Evolutionary conservation across 2,797 vertebrate species (phyloP), one percentile per base, ranked within the genome.

Genomic region (Micropoecilia bifurca): DNA sequence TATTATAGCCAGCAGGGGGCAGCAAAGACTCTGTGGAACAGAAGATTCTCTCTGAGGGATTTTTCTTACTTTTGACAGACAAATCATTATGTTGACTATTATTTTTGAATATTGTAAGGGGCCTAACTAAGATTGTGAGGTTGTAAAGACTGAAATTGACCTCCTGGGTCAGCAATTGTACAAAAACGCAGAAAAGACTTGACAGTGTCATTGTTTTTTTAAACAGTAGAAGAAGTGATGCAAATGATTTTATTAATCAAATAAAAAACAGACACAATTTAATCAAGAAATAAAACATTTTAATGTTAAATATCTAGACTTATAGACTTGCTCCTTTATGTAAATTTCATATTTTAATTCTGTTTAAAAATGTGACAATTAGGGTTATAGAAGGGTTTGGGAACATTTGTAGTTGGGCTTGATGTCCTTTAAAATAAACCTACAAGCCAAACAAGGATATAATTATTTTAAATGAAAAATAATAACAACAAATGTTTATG

Each of bases 1-100:
- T 71, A 4, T 0, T 71, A 6, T 0, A 47, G 33, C 55, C 89
- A 76, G 80, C 85, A 41, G 89, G 73, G 83, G 92, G 83, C 78
- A 92, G 83, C 63, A 86, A 45, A 66, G 33, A 78, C 46, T 82
- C 13, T 13, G 36, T 28, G 10, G 18, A 74, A 28, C 8, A 41
- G 10, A 14, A 9, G 16, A 22, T 10, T 28, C 28, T 39, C 3
- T 22, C 20, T 20, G 6, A 22, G 48, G 59, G 59, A 33, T 18
- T 63, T 63, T 7, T 66, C 33, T 57, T 53, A 53, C 22, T 53
- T 53, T 63, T 66, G 33, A 20, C 33, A 36, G 33, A 36, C 6
- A 63, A 20, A 33, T 8, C 3, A 59, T 61, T 61, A 18, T 61
- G 13, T 61, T 33, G 14, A 8, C 6, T 61, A 30, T 7, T 33